Conservation (phyloP, 1,140 invertebrate species). For the Chironomus tepperi region DNA sequence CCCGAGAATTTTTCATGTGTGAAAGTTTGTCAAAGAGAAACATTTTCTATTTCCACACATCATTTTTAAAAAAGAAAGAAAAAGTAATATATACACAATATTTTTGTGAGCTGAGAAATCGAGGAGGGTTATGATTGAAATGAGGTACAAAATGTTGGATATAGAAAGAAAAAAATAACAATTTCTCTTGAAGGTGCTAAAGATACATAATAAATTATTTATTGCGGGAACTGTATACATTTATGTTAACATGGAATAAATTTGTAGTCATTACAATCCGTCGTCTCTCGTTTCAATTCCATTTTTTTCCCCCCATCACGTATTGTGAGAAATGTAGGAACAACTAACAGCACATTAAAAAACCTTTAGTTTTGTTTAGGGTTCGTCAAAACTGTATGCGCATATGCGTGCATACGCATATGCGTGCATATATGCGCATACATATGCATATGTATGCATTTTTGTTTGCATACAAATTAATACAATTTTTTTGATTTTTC, state of each 20-base stretch:
- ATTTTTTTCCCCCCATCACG: neutral
- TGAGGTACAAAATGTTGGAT: neutral
- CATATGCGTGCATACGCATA: too few species aligned
- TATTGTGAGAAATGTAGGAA: too few species aligned
- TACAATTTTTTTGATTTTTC: too few species aligned
- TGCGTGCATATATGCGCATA: too few species aligned
- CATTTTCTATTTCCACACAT: neutral
- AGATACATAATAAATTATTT: slow-evolving; percentile 15
- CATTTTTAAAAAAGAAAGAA: neutral
- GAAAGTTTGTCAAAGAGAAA: neutral
- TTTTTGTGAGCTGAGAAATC: neutral
- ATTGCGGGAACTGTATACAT: slow-evolving; percentile 12
- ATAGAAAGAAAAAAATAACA: neutral
- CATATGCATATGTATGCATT: too few species aligned
- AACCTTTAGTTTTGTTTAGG: too few species aligned
- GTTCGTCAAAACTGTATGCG: too few species aligned
- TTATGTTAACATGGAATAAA: slow-evolving; percentile 14
- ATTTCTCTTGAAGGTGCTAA: neutral
- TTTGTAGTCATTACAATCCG: slow-evolving; percentile 8
- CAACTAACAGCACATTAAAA: too few species aligned
- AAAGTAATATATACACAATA: neutral
- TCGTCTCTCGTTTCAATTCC: neutral
- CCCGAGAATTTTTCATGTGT: neutral
- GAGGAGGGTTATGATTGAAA: neutral
- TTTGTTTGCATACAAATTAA: too few species aligned